Conservation (phyloP, 2,888 invertebrate species). For the Dusona sp. region DNA sequence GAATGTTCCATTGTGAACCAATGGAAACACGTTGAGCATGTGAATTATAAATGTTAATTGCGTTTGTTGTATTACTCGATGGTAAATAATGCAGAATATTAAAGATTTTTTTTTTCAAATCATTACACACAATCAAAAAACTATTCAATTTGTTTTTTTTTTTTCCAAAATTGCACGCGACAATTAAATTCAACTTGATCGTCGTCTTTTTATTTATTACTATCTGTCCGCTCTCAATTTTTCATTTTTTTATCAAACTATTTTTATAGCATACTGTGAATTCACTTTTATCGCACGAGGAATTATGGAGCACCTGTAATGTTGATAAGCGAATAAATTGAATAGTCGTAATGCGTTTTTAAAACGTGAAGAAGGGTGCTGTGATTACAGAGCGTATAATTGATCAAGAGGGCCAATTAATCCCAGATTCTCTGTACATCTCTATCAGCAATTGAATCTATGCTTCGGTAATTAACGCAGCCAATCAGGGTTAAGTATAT, state of each 20-base stretch:
- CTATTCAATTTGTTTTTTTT: not conserved
- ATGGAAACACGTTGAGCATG: not conserved
- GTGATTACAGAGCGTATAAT: not conserved
- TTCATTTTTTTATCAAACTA: not conserved
- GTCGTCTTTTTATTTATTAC: no score
- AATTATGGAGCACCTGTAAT: no score
- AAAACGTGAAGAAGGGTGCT: not conserved
- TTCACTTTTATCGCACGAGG: not conserved
- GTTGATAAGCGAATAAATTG: no score
- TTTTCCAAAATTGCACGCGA: not conserved
- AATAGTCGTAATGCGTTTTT: no score
- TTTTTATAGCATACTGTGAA: not conserved
- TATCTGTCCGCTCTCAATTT: not conserved
- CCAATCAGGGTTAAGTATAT: not conserved
- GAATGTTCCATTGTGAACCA: not conserved
- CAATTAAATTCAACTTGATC: not conserved
- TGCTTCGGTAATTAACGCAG: not conserved
- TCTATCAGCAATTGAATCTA: not conserved
- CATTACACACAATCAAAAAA: not conserved
- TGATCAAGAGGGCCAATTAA: not conserved
- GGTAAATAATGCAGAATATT: not conserved
- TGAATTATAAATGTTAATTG: not conserved
- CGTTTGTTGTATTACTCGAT: not conserved
- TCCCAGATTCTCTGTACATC: not conserved
- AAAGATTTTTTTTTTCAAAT: not conserved